Base-by-base conservation (phyloP, 2,888 invertebrate genomes). In the Chrysolina oricalcia region DNA sequence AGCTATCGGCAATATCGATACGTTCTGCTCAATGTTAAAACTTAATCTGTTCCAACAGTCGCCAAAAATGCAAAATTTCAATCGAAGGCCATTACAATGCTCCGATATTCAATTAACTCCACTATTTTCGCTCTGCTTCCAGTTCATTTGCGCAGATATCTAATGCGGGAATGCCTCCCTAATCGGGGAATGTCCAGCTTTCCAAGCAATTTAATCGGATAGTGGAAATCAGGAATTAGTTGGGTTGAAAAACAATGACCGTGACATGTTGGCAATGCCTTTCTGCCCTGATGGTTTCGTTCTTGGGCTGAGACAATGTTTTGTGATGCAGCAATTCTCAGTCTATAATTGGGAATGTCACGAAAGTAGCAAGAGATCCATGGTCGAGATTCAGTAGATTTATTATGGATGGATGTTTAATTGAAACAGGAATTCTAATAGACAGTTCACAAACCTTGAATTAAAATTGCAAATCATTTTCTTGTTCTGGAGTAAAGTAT, bases 201-300 rank as follows among this genome's bases (percentile, higher is more conserved):
- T 35, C 59, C 59, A 35, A 59, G 59, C n/a, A 59, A 59, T 59
- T 59, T 59, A 59, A 59, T 59, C 59, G 59, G 27, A 59, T 59
- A 17, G 59, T 13, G 13, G 27, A 35, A 59, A 59, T 59, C 35
- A 35, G 59, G 59, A 59, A 59, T 59, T 35, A 27, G 59, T 59
- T n/a, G 59, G 15, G 59, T 27, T 35, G 35, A 59, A 59, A 59
- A 59, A 59, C 59, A 59, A 59, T 35, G 59, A 35, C 59, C 59
- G 10, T 59, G 59, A 59, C 59, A 59, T 59, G 59, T 15, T 59
- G n/a, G 59, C 27, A 59, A 59, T 27, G 59, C 23, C n/a, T 27
- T 59, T n/a, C 27, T 35, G 27, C 59, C 35, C 27, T n/a, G 59
- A 27, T 35, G 27, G 59, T 35, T 59, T 15, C 9, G 59, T 35